phyloP scores from a whole-genome alignment of 2,888 invertebrate species.

The Notocelia uddmanniana region DNA sequence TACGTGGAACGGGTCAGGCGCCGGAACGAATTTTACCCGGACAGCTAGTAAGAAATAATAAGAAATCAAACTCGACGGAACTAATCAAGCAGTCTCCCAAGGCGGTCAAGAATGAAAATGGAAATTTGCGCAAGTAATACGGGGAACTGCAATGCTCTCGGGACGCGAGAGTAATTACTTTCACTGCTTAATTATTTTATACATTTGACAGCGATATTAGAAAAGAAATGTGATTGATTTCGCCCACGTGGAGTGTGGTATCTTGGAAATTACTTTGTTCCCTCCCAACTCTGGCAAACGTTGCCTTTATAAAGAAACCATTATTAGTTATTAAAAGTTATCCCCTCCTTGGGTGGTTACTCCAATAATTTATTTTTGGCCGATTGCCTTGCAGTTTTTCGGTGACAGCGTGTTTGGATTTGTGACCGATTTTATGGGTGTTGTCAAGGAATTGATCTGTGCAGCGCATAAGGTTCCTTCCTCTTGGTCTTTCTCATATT shows the following conservation, averaged over 20 bases:
- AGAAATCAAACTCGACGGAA: not conserved
- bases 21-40: no score
- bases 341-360: no score
- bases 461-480: no score
- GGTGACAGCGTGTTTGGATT: no score
- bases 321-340: no score
- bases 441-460: no score
- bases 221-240: slow-evolving; percentile 1
- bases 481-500: no score
- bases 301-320: no score
- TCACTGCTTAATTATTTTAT: not conserved
- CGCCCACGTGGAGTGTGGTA: not conserved
- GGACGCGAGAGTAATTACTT: slow-evolving; percentile 1
- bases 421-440: no score
- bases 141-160: not conserved
- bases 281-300: not conserved
- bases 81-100: not conserved
- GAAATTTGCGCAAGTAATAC: not conserved
- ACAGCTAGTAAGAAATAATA: slow-evolving; percentile 1
- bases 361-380: no score
- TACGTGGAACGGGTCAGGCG: no score
- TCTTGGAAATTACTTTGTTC: not conserved
- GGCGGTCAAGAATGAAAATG: slow-evolving; percentile 6
- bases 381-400: no score
- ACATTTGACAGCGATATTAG: not conserved